These are phyloP conservation scores for Drosophila hamatofila DNA, from an alignment of 2,888 invertebrate species.

Conservation along the genomic window DNA sequence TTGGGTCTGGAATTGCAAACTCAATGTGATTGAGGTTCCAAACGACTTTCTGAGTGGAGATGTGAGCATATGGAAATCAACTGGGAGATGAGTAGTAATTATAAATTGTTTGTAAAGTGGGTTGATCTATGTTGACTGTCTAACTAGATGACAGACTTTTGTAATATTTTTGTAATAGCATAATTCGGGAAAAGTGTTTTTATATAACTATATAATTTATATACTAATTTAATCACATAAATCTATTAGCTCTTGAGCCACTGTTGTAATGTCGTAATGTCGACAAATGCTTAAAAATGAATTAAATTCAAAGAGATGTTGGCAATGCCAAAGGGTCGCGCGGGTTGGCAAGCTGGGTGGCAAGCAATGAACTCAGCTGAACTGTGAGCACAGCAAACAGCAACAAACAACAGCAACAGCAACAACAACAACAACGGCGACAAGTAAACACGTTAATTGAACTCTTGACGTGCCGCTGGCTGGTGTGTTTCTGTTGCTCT, in stretches of 20 bases:
- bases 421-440: conserved; percentile 9
- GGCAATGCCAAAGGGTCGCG: conserved; percentile 49
- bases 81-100: neutral
- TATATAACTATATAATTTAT: neutral
- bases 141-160: neutral
- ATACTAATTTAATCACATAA: neutral
- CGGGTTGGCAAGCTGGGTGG: conserved; percentile 16
- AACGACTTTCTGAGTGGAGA: neutral
- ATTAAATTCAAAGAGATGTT: conserved; percentile 34
- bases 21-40: neutral
- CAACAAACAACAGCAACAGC: no score
- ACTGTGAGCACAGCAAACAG: conserved; percentile 34
- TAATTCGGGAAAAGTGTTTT: neutral
- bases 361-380: conserved; percentile 62
- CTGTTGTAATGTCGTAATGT: conserved; percentile 1
- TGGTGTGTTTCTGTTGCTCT: conserved; percentile 21
- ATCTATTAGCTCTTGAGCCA: neutral
- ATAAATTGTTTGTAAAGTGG: neutral
- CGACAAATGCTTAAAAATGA: conserved; percentile 21
- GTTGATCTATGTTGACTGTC: neutral
- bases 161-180: neutral
- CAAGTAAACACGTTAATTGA: conserved; percentile 64
- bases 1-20: neutral
- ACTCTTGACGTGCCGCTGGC: conserved; percentile 57
- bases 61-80: neutral